phyloP scores from a whole-genome alignment of 2,797 vertebrate species.

The Anguilla marmorata region DNA sequence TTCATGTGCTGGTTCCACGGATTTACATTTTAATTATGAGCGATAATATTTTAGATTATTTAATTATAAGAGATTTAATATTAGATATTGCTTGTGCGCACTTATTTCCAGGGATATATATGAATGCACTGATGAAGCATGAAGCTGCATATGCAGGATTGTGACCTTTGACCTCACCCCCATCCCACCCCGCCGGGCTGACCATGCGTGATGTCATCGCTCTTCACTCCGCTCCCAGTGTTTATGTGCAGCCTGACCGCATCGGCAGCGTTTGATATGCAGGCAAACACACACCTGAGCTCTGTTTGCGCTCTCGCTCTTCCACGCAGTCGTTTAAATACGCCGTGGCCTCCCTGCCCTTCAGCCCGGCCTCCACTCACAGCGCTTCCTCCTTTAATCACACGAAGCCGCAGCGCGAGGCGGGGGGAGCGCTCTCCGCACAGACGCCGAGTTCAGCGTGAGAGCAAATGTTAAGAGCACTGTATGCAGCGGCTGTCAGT shows the following conservation, averaged over 20 bases:
- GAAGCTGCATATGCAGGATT: no score
- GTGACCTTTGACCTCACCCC: no score
- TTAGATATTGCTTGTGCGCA: no score
- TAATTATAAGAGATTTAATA: no score
- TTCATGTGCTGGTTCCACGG: no score
- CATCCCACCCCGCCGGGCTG: no score
- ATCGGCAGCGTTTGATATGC: background rate
- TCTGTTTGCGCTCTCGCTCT: background rate
- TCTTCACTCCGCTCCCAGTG: background rate
- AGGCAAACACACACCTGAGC: background rate
- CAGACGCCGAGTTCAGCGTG: background rate
- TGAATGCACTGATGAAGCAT: no score
- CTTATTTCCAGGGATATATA: no score
- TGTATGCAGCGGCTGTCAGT: constrained; percentile 7
- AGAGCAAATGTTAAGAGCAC: background rate
- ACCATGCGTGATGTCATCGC: background rate
- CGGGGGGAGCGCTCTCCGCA: no score
- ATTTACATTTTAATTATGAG: no score
- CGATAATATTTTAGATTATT: no score
- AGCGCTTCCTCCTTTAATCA: constrained; percentile 11
- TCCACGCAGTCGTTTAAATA: background rate
- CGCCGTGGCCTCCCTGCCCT: background rate
- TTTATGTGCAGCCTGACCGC: background rate
- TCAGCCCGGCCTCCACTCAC: background rate
- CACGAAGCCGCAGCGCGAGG: background rate